Evolutionary conservation across 1,140 invertebrate species (phyloP), one percentile per base, ranked within the genome.

Genomic region (Dendroctonus valens): DNA sequence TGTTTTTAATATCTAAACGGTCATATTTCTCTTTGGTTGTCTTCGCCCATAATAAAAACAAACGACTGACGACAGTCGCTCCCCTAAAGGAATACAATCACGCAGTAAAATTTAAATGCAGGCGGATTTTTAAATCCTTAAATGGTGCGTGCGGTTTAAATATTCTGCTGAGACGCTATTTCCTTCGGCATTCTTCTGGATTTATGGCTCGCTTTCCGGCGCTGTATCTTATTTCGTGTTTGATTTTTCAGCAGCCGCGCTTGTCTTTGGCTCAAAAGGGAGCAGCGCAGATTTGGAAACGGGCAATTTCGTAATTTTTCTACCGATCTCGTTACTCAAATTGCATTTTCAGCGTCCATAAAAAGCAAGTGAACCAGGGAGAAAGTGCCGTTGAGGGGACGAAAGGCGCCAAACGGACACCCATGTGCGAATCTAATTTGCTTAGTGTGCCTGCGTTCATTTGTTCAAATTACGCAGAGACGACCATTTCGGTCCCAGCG

Each of bases 351-450:
- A 26, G 26, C 26, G 26, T 26, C 26, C 26, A 26, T 26, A 26
- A 26, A 26, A 26, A 26, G 26, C 26, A 26, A 26, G 26, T 26
- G 26, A 26, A 26, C 26, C 26, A 26, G 26, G 26, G 26, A 26
- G 26, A 26, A 26, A 26, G 26, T 26, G 26, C 3, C 26, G 26
- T 3, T 26, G 26, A 26, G 26, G 26, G 26, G 26, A 26, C 26
- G 26, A 1, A 14, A 11, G 44, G 44, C 44, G 44, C 44, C 9
- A 46, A 46, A 7, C 63, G 67, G 71, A 72, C 71, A 73, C 69
- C 73, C 75, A 74, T 75, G 75, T 76, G 75, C 69, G 73, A 79
- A 77, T 78, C 77, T 79, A 79, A 79, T 79, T 79, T 79, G 76
- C 76, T 77, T 78, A 75, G 75, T 72, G 76, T 74, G 73, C 70